Evolutionary conservation across 2,797 vertebrate genomes (phyloP).

Genomic region (Melanogrammus aeglefinus): DNA sequence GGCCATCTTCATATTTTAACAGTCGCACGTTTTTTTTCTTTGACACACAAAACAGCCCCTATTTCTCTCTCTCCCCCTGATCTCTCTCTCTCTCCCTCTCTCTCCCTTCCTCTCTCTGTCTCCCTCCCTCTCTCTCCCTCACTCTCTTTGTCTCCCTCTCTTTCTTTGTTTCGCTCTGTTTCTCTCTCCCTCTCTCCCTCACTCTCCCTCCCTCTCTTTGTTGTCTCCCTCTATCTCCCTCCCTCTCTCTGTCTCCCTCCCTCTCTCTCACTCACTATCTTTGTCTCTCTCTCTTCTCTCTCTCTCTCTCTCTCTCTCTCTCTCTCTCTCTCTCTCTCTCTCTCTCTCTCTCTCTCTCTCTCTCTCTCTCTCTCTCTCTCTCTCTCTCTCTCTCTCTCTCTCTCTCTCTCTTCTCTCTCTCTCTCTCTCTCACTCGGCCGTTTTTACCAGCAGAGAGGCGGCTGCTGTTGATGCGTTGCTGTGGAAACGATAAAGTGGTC

Average conservation of each 20-base stretch:
- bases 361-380: background rate
- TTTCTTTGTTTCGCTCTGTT: no score
- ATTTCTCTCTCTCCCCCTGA: constrained; percentile 2
- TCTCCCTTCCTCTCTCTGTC: no score
- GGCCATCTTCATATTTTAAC: constrained; percentile 6
- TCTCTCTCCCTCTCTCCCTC: no score
- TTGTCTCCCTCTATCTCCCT: no score
- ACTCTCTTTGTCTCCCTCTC: no score
- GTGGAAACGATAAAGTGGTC: constrained; percentile 62
- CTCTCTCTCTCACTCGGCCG: constrained; percentile 26
- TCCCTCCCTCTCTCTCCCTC: no score
- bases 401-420: constrained; percentile 7
- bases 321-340: constrained; percentile 9
- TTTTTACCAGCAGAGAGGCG: constrained; percentile 46
- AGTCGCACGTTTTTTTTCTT: constrained; percentile 22
- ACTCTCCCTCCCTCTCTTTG: no score
- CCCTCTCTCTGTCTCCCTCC: no score
- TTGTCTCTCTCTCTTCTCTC: no score
- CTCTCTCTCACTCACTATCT: no score
- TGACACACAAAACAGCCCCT: constrained; percentile 20
- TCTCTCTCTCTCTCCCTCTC: constrained; percentile 8
- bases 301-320: background rate
- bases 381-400: constrained; percentile 6
- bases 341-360: background rate
- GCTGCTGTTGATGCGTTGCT: constrained; percentile 70